Base-by-base conservation (phyloP, 2,797 vertebrate genomes). In the Phoebastria nigripes region DNA sequence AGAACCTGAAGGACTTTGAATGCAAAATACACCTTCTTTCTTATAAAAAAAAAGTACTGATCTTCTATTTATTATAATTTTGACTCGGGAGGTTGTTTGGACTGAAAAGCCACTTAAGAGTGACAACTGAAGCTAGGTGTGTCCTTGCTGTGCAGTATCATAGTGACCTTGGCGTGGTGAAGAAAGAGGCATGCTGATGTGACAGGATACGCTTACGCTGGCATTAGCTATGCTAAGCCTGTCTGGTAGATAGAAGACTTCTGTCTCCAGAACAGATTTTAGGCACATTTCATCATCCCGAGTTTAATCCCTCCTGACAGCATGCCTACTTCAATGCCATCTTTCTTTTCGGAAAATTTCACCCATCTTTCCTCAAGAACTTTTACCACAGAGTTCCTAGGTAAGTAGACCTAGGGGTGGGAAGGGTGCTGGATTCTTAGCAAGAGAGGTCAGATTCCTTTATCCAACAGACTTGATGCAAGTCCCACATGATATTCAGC, bases 271-370 rank as follows among this genome's bases (percentile, higher is more conserved):
- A 54, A 49, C 18, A 79, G 46, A 65, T 73, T 93, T 83, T 71
- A 81, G 77, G 70, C 58, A 88, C 65, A 63, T 83, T 91, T 94
- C 61, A 56, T 70, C 63, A 95, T 76, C 37, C 63, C 72, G 81
- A 74, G 28, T 86, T 90, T 93, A 89, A 96, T 96, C 52, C 33
- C n/a, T 82, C 31, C 56, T 90, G 58, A 91, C 72, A 90, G 81
- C 69, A 66, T 55, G 62, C 56, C 41, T 71, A 28, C 69, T 88
- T 86, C 46, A 86, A 71, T 82, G 25, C 47, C 49, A 47, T 80
- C 41, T 73, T 89, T 65, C 42, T 87, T 85, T 49, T 52, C 2
- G 1, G 54, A 74, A 81, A 37, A 59, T 46, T 82, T 90, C 35
- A 59, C 16, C 42, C 31, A 41, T 80, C 20, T 87, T 89, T 70